Base-by-base conservation (phyloP, 2,797 vertebrate genomes). In the Acanthis flammea region DNA sequence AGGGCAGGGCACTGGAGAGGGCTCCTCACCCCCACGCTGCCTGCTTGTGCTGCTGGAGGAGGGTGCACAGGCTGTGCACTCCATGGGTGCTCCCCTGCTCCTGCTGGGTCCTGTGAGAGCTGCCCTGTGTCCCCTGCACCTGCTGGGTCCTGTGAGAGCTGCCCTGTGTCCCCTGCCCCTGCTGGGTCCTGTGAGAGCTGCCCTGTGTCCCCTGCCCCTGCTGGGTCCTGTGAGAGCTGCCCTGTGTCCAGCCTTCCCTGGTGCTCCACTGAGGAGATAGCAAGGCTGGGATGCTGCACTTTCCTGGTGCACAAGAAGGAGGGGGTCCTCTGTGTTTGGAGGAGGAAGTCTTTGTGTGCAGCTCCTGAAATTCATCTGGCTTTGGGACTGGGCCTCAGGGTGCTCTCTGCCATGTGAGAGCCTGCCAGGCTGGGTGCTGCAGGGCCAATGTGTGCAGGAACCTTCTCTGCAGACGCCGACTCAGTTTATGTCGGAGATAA, bases 251-350 rank as follows among this genome's bases (percentile, higher is more conserved):
- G 2, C n/a, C n/a, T 27, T 30, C 25, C 31, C 61, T 1, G 1
- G 10, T 33, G 60, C 41, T 68, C 45, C 3, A 1, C 6, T 1
- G 3, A 17, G 15, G 35, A 50, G 44, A 2, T 9, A 19, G 0
- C 71, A 0, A 0, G 0, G 8, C 33, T 62, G 21, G 4, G 30
- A 39, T 12, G 28, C 11, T 21, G 33, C 35, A 7, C 11, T 35
- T 6, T 25, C 7, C 8, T 4, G 22, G 10, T 14, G 19, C 33
- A 19, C 28, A 9, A 12, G 14, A 28, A 67, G 12, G 18, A 51
- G 4, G 4, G 14, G 6, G 1, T 71, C 15, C 10, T 71, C 37
- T 33, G 60, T 6, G 0, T 50, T 79, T 0, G 13, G 35, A 70
- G 12, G 8, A 63, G 6, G 28, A 7, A 12, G 4, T 48, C 12